phyloP scores from a whole-genome alignment of 1,140 invertebrate species.

The Heliothis virescens region DNA sequence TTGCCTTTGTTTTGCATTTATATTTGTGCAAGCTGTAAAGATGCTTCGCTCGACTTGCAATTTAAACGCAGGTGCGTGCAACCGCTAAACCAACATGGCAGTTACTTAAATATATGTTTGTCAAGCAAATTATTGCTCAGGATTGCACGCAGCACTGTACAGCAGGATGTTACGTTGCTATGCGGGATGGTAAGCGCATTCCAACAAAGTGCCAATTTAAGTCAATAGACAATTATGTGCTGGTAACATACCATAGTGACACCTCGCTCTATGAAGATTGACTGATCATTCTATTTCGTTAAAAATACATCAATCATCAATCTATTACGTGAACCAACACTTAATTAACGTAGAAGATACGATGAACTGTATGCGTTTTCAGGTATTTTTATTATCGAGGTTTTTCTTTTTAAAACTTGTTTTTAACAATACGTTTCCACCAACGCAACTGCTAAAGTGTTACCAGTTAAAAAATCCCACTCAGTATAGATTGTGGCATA shows the following conservation, averaged over 20 bases:
- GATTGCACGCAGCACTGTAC: background rate
- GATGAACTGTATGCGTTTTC: background rate
- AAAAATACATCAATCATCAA: constrained; percentile 18
- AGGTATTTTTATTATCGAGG: no score
- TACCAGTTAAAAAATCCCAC: background rate
- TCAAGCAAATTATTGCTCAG: no score
- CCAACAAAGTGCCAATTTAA: constrained; percentile 27
- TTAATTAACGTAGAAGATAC: background rate
- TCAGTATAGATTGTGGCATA: constrained; percentile 9
- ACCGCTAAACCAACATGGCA: no score
- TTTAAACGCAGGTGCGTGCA: no score
- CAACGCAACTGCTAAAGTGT: no score
- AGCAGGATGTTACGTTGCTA: background rate
- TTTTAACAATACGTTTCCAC: background rate
- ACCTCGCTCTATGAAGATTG: constrained; percentile 6
- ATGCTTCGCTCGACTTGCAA: no score
- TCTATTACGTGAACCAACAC: constrained; percentile 6
- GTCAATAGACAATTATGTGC: constrained; percentile 6
- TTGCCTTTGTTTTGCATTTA: no score
- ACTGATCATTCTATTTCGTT: constrained; percentile 9
- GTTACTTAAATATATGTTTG: no score
- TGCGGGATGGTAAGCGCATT: constrained; percentile 12
- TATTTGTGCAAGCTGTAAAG: no score
- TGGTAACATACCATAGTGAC: constrained; percentile 11
- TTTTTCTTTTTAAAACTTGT: background rate